Percentiles rank a stretch among this genome's conserved stretches.
These are phyloP conservation scores for Morpho achilles DNA, from an alignment of 2,888 invertebrate species.

Conservation along the genomic window DNA sequence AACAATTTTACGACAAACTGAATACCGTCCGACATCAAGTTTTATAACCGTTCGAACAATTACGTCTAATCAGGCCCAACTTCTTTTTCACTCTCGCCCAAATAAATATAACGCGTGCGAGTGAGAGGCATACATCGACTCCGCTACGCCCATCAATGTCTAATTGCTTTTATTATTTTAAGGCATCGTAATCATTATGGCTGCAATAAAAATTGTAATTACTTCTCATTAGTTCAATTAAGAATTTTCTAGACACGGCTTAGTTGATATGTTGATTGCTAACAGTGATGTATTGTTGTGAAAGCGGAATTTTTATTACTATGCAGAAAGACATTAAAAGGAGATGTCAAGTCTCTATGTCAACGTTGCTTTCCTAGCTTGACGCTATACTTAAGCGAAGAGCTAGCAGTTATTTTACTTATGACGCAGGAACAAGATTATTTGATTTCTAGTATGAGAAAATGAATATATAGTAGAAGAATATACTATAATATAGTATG, in stretches of 20 bases:
- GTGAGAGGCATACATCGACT: constrained; percentile 52
- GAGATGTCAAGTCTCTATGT: background rate
- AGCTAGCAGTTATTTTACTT: background rate
- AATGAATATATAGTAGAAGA: too few species aligned
- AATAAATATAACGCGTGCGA: constrained; percentile 38
- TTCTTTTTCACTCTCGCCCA: constrained; percentile 39
- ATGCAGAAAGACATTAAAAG: background rate
- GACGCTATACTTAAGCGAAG: background rate
- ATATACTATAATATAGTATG: too few species aligned
- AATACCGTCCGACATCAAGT: constrained; percentile 74
- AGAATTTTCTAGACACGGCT: constrained; percentile 77
- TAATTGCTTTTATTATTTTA: constrained; percentile 80
- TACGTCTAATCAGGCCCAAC: constrained; percentile 67
- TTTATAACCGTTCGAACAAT: constrained; percentile 78
- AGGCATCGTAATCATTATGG: constrained; percentile 79
- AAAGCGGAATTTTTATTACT: constrained; percentile 48
- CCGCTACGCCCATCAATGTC: constrained; percentile 73
- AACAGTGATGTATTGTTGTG: constrained; percentile 62
- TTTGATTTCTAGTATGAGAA: background rate
- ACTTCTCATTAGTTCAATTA: constrained; percentile 80
- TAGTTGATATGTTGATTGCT: constrained; percentile 73
- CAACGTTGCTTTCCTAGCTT: background rate
- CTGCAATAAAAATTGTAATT: constrained; percentile 79
- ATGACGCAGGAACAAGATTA: background rate
- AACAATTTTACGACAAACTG: constrained; percentile 73